Evolutionary conservation across 2,797 vertebrate species (phyloP), one percentile per base, ranked within the genome.

Genomic region (Steatocranus sp.): DNA sequence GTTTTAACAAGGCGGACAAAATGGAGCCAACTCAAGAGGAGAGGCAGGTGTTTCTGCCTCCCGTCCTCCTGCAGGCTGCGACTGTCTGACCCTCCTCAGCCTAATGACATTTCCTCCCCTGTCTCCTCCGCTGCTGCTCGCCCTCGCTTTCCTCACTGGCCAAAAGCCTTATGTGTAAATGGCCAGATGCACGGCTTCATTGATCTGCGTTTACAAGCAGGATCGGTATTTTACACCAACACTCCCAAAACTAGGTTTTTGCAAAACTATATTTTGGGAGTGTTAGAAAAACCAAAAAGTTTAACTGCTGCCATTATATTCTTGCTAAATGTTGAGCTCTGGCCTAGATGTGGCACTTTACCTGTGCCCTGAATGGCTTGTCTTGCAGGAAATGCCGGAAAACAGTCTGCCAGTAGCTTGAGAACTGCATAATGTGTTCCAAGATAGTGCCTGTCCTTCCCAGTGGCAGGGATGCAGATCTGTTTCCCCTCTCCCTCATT

Each of bases 1-100:
- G 30, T 90, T 86, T 87, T 83, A 90, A 87, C 81, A 78, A 84
- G 78, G 84, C 14, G 63, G 78, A 88, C 84, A 83, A 90, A 88
- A 89, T 82, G 86, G 90, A 92, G 89, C 81, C 76, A 78, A 58
- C 58, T 87, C 43, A 32, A 48, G 61, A 73, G 66, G 14, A 84
- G 61, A 74, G 73, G 81, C 53, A 25, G 43, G 56, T 41, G 66
- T 53, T 81, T 49, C 80, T 80, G 85, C 84, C 86, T 86, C 77
- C 50, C 4, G 63, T 88, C 70, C 66, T 78, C 81, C 79, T 34
- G 78, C 61, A 4, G 83, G 73, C 80, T 3, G 34, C 5, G 10
- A 23, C 85, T 30, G 14, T 61, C 73, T 89, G 84, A 87, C 83
- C 83, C 78, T 79, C 74, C 63, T 81, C 63, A 11, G 36, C 86